phyloP scores from a whole-genome alignment of 2,888 invertebrate species.

The Drosophila buzzatii region DNA sequence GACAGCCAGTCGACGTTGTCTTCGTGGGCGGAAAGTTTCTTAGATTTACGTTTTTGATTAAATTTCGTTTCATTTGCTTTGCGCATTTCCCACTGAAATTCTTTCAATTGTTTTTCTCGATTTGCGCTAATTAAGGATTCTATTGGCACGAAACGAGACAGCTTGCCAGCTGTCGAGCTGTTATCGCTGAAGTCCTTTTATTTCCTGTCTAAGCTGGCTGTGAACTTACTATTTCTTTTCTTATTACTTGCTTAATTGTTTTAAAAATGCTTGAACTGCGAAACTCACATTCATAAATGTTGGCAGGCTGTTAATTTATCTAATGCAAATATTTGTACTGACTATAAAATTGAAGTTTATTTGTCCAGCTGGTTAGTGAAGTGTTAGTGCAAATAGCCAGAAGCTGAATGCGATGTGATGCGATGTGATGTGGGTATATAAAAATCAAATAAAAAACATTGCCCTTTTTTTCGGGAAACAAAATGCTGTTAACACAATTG shows the following conservation, averaged over 20 bases:
- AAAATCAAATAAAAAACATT: conserved; percentile 36
- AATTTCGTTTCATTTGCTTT: conserved; percentile 74
- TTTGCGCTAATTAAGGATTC: conserved; percentile 64
- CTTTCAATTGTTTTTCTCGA: conserved; percentile 30
- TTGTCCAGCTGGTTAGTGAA: background rate
- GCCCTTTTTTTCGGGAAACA: conserved; percentile 28
- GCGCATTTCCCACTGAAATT: conserved; percentile 43
- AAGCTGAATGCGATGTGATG: background rate
- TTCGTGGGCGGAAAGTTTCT: conserved; percentile 57
- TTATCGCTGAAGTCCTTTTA: background rate
- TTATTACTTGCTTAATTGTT: background rate
- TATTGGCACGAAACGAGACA: conserved; percentile 19
- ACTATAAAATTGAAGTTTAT: background rate
- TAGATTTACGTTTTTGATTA: conserved; percentile 76
- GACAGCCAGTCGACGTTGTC: conserved; percentile 46
- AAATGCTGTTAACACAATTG: conserved; percentile 63
- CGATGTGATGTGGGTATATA: conserved; percentile 21
- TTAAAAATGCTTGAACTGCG: background rate
- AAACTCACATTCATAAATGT: background rate
- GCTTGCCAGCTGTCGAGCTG: conserved; percentile 24
- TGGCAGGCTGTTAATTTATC: background rate
- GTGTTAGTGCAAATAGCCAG: background rate
- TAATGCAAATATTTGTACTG: background rate
- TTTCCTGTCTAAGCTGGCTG: too few species aligned
- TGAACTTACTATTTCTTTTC: background rate